These are phyloP conservation scores for Phasia obesa DNA, from an alignment of 2,888 invertebrate species.

Conservation along the genomic window DNA sequence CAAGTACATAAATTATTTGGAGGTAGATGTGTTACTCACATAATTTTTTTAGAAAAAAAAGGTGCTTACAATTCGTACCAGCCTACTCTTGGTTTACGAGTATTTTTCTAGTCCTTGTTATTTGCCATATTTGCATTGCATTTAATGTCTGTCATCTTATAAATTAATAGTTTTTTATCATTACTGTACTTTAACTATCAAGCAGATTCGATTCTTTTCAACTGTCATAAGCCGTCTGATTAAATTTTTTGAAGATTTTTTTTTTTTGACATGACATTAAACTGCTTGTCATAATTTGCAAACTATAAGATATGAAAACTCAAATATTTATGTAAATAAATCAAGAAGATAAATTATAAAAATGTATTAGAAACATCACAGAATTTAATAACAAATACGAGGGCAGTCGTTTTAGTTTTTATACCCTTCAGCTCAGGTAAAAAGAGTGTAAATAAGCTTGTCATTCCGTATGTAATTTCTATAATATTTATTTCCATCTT, in stretches of 20 bases:
- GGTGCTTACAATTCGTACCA: no score
- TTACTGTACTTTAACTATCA: background rate
- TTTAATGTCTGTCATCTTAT: background rate
- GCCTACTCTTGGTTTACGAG: no score
- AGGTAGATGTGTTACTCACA: no score
- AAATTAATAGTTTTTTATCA: conserved; percentile 3
- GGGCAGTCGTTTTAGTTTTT: no score
- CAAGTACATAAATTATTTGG: no score
- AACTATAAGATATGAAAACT: conserved; percentile 4
- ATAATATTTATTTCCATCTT: no score
- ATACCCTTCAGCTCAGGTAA: no score
- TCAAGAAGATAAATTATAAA: background rate
- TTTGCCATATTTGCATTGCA: background rate
- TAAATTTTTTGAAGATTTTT: background rate
- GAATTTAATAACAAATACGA: background rate
- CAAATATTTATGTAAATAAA: background rate
- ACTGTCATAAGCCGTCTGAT: conserved; percentile 46
- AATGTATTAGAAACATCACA: no score
- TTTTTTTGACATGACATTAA: conserved; percentile 18
- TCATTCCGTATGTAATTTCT: no score
- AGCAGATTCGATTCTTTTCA: conserved; percentile 20
- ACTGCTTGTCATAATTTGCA: conserved; percentile 23
- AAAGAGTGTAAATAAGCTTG: no score
- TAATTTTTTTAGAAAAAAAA: no score
- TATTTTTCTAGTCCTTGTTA: background rate